Evolutionary conservation across 2,113 vertebrate species (phyloP), one percentile per base, ranked within the genome.

Genomic region (Cheilinus undulatus): DNA sequence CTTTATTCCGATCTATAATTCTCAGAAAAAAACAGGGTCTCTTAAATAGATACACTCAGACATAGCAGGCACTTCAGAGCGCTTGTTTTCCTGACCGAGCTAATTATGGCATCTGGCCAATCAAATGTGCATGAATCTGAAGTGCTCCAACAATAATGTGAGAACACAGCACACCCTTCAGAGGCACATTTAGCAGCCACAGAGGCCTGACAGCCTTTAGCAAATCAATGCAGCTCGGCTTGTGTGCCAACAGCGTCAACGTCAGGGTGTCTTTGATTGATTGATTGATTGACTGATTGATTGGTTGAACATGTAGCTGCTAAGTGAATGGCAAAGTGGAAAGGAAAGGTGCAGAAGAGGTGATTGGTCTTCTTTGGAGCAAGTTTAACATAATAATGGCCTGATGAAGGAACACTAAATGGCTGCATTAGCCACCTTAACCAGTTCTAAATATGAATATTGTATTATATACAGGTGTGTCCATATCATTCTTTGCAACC

Each of bases 31-130:
- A 50, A 57, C 23, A 23, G 27, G n/a, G 15, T 74, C 42, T 67
- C 34, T 71, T 74, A 66, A 63, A 73, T n/a, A 61, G 70, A 81
- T 27, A 65, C 48, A 71, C 78, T 69, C 27, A 20, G 34, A 58
- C 38, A 46, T 45, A 69, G 59, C 60, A 2, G 42, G 42, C 71
- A 46, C 63, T 80, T 64, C 54, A 43, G 28, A 28, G 56, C 19
- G 58, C 75, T 75, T 62, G 64, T 67, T 82, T 67, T 36, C 48
- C 85, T 40, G 62, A 70, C 70, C 43, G 1, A 68, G 65, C 65
- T 87, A 79, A 89, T 82, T 83, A 56, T 48, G 64, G 76, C 84
- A 83, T 74, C 80, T 63, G 62, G 68, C 24, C 74, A 67, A 75
- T 82, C 73, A 83, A 74, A 78, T 38, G 68, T 53, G 69, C 42